Evolutionary conservation across 2,113 vertebrate genomes (phyloP).

Genomic region (Microtus montanus): DNA sequence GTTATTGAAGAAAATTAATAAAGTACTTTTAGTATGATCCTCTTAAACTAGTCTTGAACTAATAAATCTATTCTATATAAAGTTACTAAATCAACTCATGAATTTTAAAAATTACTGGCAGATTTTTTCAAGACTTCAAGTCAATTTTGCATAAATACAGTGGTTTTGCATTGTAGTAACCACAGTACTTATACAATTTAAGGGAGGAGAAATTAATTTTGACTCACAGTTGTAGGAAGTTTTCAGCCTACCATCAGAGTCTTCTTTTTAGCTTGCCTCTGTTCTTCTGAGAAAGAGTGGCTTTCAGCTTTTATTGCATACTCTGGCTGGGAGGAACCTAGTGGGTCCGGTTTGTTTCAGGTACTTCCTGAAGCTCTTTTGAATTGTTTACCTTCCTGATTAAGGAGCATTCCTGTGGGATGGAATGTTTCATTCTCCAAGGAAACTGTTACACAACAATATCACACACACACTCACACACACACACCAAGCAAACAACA

Average conservation of each 20-base stretch:
- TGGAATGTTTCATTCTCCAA: not conserved
- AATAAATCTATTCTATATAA: not conserved
- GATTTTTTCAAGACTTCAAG: not conserved
- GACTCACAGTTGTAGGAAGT: not conserved
- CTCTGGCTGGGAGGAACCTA: not conserved
- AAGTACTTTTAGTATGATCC: not conserved
- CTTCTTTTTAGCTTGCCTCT: not conserved
- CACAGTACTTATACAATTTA: not conserved
- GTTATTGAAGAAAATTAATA: not conserved
- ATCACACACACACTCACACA: not conserved
- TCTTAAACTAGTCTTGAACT: not conserved
- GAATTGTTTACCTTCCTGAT: not conserved
- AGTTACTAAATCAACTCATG: conserved; percentile 11
- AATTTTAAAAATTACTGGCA: not conserved
- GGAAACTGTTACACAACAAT: not conserved
- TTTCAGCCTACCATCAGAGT: not conserved
- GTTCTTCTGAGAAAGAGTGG: not conserved
- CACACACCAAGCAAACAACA: not conserved
- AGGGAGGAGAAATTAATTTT: not conserved
- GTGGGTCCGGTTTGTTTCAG: not conserved
- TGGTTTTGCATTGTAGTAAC: not conserved
- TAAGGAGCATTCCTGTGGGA: not conserved
- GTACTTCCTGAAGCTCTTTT: not conserved
- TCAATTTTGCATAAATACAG: not conserved
- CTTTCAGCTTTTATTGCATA: not conserved